Evolutionary conservation across 2,888 invertebrate species (phyloP).

Genomic region (Caenorhabditis sulstoni): DNA sequence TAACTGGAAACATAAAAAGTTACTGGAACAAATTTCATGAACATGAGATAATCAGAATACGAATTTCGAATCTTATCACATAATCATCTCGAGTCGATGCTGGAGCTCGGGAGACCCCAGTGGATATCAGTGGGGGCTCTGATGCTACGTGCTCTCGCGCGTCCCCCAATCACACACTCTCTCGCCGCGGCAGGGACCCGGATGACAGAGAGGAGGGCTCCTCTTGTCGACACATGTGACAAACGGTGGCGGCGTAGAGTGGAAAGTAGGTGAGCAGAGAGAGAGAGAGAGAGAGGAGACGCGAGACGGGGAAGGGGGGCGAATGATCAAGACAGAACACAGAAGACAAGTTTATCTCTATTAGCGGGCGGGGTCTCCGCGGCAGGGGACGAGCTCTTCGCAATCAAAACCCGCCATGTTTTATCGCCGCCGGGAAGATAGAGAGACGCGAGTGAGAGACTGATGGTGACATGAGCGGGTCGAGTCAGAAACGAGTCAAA

Average conservation of each 20-base stretch:
- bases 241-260: conserved; percentile 41
- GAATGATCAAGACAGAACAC: conserved; percentile 36
- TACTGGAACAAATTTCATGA: background rate
- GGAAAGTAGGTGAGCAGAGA: conserved; percentile 32
- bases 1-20: background rate
- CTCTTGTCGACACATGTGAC: conserved; percentile 52
- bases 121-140: conserved; percentile 16
- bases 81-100: conserved; percentile 42
- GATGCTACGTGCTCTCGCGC: conserved; percentile 23
- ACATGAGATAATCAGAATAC: too few relatives aligned
- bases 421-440: conserved; percentile 32
- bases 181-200: conserved; percentile 2
- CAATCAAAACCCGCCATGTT: conserved; percentile 47
- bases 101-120: conserved; percentile 1
- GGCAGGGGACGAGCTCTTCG: conserved; percentile 12
- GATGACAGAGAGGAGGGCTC: conserved; percentile 47
- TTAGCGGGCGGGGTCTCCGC: conserved; percentile 19
- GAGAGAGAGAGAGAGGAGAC: conserved; percentile 15
- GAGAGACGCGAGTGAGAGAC: background rate
- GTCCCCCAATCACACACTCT: conserved; percentile 43
- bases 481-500: conserved; percentile 36
- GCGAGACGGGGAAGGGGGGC: too few relatives aligned
- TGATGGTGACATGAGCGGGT: background rate
- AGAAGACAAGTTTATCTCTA: conserved; percentile 37
- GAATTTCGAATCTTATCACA: conserved; percentile 22